Conservation (phyloP, 2,888 invertebrate species). For the Lomographa bimaculata region DNA sequence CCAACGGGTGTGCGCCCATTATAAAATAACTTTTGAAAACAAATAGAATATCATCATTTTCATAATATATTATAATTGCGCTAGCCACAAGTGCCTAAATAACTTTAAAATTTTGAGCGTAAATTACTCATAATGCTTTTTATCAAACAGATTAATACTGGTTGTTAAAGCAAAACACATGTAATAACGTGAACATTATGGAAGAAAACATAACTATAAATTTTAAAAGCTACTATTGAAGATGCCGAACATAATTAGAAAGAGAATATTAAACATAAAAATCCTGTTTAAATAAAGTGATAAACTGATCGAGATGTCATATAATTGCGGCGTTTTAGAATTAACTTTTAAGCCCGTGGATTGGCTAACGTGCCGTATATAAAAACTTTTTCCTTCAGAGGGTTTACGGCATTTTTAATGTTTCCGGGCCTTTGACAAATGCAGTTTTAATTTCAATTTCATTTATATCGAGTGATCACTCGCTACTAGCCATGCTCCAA, state of each 20-base stretch:
- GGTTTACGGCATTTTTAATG: conserved; percentile 19
- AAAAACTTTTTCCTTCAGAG: conserved; percentile 10
- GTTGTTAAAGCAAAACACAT: conserved; percentile 9
- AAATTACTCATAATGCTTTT: conserved; percentile 13
- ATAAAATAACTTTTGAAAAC: too few species aligned
- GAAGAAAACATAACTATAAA: conserved; percentile 10
- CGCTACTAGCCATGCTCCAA: too few species aligned
- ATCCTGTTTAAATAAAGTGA: too few species aligned
- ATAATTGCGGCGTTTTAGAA: conserved; percentile 1
- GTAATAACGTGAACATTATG: conserved; percentile 14
- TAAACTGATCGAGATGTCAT: conserved; percentile 7
- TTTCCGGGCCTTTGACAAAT: conserved; percentile 9
- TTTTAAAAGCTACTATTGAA: background rate
- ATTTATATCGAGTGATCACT: conserved; percentile 2
- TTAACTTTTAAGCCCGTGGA: background rate
- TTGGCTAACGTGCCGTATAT: conserved; percentile 2
- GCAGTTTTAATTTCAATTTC: conserved; percentile 8
- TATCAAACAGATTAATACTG: too few species aligned
- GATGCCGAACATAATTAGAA: background rate
- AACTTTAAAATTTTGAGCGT: conserved; percentile 1
- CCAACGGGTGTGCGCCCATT: too few species aligned
- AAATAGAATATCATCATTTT: background rate
- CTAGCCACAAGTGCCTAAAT: background rate
- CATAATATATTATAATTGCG: conserved; percentile 3
- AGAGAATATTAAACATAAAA: too few species aligned